phyloP scores from a whole-genome alignment of 2,797 vertebrate species.

The Aldrovandia affinis region DNA sequence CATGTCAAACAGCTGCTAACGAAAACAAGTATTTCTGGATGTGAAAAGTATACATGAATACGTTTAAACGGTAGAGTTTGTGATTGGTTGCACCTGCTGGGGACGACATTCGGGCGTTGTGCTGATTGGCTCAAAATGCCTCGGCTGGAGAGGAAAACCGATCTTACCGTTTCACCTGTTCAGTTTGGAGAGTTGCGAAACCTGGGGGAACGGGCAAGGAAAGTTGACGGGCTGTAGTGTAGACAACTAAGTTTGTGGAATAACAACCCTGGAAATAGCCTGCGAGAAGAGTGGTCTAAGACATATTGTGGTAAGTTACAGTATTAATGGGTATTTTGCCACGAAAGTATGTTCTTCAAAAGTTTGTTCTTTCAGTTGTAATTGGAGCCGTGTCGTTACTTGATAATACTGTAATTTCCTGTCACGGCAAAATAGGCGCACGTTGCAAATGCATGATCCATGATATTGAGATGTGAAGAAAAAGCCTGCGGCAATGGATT shows the following conservation, averaged over 20 bases:
- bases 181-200: not conserved
- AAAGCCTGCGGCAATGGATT: too few species aligned
- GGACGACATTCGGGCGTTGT: not conserved
- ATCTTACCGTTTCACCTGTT: slow-evolving; percentile 8
- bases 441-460: too few species aligned
- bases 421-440: not conserved
- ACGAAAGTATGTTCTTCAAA: not conserved
- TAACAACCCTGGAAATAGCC: not conserved
- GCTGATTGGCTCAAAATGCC: slow-evolving; percentile 8
- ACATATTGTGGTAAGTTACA: not conserved
- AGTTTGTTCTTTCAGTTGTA: not conserved
- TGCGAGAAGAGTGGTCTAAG: not conserved
- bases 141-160: not conserved
- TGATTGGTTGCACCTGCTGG: slow-evolving; percentile 6
- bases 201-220: not conserved
- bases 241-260: not conserved
- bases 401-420: not conserved
- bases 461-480: too few species aligned
- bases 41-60: not conserved
- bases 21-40: not conserved
- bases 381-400: not conserved
- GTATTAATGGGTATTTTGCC: not conserved
- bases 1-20: too few species aligned
- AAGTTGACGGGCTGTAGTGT: not conserved
- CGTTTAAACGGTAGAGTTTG: not conserved